A percentile compares a stretch with the other conserved stretches of the same genome.
Conservation (phyloP, 1,140 invertebrate species). For the Yoshiicerus persimilis region DNA sequence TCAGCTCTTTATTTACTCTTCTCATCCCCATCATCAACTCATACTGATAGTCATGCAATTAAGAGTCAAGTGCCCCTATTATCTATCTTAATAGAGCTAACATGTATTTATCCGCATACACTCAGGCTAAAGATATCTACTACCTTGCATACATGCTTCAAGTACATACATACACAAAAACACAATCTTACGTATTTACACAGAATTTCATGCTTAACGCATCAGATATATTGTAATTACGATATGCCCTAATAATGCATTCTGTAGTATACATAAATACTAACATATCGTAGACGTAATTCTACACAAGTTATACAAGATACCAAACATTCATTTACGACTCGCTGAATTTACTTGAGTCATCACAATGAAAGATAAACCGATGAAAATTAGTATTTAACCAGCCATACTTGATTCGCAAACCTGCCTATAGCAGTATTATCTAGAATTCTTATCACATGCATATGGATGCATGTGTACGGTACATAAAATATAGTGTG, state of each 20-base stretch:
- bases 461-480: too few species aligned
- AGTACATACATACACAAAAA: not conserved
- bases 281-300: too few species aligned
- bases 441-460: not conserved
- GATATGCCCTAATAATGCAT: too few species aligned
- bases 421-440: not conserved
- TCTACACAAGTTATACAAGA: not conserved
- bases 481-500: not conserved
- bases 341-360: not conserved
- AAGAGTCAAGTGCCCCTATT: not conserved
- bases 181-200: not conserved
- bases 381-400: not conserved
- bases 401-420: not conserved
- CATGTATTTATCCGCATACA: not conserved
- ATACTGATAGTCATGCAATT: slow-evolving; percentile 4
- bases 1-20: not conserved
- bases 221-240: too few species aligned
- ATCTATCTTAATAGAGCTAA: not conserved
- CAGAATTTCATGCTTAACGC: not conserved
- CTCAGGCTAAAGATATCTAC: not conserved
- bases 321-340: not conserved
- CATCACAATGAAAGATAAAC: not conserved
- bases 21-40: not conserved
- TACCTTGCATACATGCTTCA: not conserved
- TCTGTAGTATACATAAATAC: too few species aligned